phyloP scores from a whole-genome alignment of 2,797 vertebrate genomes.

The Anomalospiza imberbis region DNA sequence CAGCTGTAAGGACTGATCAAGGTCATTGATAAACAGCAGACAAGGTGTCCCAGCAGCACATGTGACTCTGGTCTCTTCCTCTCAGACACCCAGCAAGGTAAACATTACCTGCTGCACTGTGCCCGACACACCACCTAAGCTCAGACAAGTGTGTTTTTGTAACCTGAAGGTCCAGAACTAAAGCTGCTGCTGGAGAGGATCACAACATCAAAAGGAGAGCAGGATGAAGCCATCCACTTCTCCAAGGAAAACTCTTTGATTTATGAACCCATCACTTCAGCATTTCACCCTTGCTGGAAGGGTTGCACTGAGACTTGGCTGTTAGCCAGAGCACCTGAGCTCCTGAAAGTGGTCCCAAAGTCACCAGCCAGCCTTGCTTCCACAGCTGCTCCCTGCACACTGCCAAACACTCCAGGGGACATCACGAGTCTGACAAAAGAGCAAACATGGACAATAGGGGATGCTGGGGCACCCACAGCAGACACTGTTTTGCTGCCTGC shows the following conservation, averaged over 20 bases:
- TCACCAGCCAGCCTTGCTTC: background rate
- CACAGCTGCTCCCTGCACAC: background rate
- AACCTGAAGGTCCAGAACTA: background rate
- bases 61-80: background rate
- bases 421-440: fast-evolving
- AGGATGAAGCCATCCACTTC: background rate
- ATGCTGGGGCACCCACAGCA: background rate
- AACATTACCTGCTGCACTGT: background rate
- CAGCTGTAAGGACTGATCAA: background rate
- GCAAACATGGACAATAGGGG: fast-evolving
- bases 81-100: background rate
- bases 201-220: background rate
- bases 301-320: background rate
- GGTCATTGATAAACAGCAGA: background rate
- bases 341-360: background rate
- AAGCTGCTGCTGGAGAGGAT: background rate
- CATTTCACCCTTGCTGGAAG: background rate
- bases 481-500: background rate
- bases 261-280: background rate
- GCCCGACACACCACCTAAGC: background rate
- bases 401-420: background rate
- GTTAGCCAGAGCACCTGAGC: background rate
- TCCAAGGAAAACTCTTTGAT: background rate
- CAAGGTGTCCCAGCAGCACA: background rate
- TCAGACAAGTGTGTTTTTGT: background rate